Percentiles rank a stretch among this genome's conserved stretches.
These are phyloP conservation scores for Grammomys surdaster DNA, from an alignment of 2,113 vertebrate genomes.

Conservation along the genomic window DNA sequence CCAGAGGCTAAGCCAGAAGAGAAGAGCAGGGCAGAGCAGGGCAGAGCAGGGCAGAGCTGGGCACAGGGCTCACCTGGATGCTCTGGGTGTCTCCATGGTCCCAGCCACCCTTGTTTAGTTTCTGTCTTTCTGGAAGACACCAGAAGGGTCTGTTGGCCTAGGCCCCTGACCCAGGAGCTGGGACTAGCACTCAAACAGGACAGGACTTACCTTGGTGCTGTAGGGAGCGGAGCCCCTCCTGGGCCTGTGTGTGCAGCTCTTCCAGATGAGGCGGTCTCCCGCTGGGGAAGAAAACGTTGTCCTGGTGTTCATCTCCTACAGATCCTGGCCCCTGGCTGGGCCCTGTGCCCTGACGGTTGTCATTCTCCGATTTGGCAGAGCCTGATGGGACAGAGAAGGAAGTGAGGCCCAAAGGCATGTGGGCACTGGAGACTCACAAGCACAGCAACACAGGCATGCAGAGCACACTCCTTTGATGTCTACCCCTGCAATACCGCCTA, in stretches of 20 bases:
- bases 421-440: not conserved
- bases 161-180: not conserved
- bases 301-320: constrained; percentile 85
- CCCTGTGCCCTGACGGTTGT: constrained; percentile 87
- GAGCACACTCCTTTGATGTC: not conserved
- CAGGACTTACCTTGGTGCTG: constrained; percentile 92
- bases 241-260: constrained; percentile 95
- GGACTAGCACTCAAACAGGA: not conserved
- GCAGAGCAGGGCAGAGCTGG: not conserved
- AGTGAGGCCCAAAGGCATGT: constrained; percentile 10
- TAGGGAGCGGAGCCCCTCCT: constrained; percentile 93
- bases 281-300: constrained; percentile 95
- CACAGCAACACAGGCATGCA: not conserved
- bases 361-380: constrained; percentile 85
- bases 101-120: constrained; percentile 88
- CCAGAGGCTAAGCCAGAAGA: not conserved
- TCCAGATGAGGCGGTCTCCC: constrained; percentile 92
- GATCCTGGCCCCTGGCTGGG: constrained; percentile 76
- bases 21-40: constrained; percentile 24
- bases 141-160: constrained; percentile 1
- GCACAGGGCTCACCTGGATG: constrained; percentile 86
- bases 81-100: constrained; percentile 93
- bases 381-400: constrained; percentile 70
- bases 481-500: not conserved
- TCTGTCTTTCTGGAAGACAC: constrained; percentile 89